These are phyloP conservation scores for Rhinoptilus africanus DNA, from an alignment of 2,113 vertebrate genomes.

Conservation along the genomic window DNA sequence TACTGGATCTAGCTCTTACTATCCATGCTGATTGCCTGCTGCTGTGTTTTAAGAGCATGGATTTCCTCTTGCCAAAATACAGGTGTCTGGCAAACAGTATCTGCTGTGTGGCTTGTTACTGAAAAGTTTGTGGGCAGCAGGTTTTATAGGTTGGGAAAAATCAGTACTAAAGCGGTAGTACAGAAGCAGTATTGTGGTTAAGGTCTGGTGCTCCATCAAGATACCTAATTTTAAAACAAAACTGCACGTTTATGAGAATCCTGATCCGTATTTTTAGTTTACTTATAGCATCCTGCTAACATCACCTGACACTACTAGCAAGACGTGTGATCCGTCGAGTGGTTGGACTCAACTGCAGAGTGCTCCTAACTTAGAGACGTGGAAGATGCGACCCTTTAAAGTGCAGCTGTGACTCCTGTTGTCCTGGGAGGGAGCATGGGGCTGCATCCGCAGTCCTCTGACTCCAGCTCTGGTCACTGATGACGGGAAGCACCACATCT, in stretches of 20 bases:
- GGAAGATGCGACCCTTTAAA: not conserved
- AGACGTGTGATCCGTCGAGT: fast-evolving
- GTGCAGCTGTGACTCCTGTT: not conserved
- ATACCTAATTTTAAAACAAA: not conserved
- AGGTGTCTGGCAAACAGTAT: not conserved
- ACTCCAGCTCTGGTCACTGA: not conserved
- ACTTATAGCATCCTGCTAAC: not conserved
- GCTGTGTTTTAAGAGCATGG: not conserved
- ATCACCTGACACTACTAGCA: not conserved
- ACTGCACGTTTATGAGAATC: not conserved
- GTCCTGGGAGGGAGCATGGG: not conserved
- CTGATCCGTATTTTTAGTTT: not conserved
- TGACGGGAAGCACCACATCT: not conserved
- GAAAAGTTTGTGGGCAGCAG: not conserved
- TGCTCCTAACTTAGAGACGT: not conserved
- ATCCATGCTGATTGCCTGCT: not conserved
- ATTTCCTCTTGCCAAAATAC: not conserved
- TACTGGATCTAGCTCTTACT: not conserved
- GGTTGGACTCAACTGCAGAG: not conserved
- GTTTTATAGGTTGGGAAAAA: not conserved
- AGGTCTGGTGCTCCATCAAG: not conserved
- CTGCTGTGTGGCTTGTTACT: not conserved
- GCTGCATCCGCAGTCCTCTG: not conserved
- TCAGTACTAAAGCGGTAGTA: not conserved
- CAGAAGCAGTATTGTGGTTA: not conserved